Percentiles rank a stretch among this genome's conserved stretches.
phyloP scores from a whole-genome alignment of 1,140 invertebrate species.

The Latrodectus geometricus region DNA sequence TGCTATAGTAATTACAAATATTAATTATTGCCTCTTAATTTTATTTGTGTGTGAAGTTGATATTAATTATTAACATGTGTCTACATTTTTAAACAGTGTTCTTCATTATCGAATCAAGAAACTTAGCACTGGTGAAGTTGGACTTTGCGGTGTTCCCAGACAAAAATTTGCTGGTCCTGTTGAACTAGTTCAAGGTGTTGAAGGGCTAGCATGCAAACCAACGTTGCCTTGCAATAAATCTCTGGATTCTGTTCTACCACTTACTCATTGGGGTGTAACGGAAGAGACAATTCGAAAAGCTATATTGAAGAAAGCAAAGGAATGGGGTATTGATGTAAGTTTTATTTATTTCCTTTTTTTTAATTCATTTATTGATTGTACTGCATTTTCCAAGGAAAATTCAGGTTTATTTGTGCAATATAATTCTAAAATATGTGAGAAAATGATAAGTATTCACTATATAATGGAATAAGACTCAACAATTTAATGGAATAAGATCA shows the following conservation, averaged over 20 bases:
- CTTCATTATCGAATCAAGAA: slow-evolving; percentile 66
- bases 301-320: slow-evolving; percentile 67
- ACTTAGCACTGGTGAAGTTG: slow-evolving; percentile 63
- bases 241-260: slow-evolving; percentile 66
- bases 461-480: too few species aligned
- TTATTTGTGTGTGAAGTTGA: too few species aligned
- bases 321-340: slow-evolving; percentile 66
- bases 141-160: slow-evolving; percentile 63
- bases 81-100: slow-evolving; percentile 60
- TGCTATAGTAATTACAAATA: too few species aligned
- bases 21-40: too few species aligned
- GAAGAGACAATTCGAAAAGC: slow-evolving; percentile 69
- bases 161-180: slow-evolving; percentile 64
- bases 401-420: too few species aligned
- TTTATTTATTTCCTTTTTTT: slow-evolving; percentile 9
- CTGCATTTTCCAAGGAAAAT: too few species aligned
- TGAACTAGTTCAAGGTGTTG: slow-evolving; percentile 64
- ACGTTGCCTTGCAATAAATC: slow-evolving; percentile 67
- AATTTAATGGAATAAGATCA: too few species aligned
- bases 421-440: too few species aligned
- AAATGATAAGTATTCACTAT: too few species aligned
- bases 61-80: not conserved
- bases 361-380: not conserved
- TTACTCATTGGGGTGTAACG: slow-evolving; percentile 70
- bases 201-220: slow-evolving; percentile 66